Evolutionary conservation across 2,113 vertebrate genomes (phyloP).

Genomic region (Echinops telfairi): DNA sequence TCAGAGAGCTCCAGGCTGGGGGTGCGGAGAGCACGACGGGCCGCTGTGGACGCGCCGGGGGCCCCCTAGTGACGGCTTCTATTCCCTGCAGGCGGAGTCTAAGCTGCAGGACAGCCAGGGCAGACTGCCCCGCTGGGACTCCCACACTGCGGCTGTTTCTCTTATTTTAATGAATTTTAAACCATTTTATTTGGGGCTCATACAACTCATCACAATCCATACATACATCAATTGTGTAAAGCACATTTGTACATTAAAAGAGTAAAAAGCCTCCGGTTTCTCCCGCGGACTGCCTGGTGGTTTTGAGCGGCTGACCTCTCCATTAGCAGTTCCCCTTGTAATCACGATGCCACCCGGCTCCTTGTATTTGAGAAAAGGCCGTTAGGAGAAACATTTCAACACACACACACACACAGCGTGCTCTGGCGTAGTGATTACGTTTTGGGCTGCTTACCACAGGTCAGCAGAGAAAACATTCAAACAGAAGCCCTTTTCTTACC

Average conservation of each 20-base stretch:
- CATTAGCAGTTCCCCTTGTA: too few species aligned
- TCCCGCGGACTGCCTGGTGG: too few species aligned
- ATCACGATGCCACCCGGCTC: too few species aligned
- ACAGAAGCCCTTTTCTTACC: neutral
- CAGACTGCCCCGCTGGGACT: too few species aligned
- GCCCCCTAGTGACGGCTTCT: conserved; percentile 49
- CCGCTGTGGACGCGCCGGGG: neutral
- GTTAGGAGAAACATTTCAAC: neutral
- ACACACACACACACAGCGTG: neutral
- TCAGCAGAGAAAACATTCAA: neutral
- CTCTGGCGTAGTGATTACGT: neutral
- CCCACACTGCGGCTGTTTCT: too few species aligned
- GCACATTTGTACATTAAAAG: too few species aligned
- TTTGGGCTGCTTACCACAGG: neutral
- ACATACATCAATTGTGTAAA: too few species aligned
- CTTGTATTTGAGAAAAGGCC: neutral
- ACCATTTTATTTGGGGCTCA: too few species aligned
- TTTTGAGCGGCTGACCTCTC: too few species aligned
- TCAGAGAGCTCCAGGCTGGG: neutral
- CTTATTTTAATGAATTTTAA: too few species aligned
- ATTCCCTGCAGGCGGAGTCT: neutral
- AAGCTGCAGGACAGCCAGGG: neutral
- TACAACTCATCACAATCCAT: too few species aligned
- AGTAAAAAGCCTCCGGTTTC: too few species aligned
- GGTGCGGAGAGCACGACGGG: neutral